Evolutionary conservation across 2,797 vertebrate genomes (phyloP).

Genomic region (Oryzias dopingdopingensis): DNA sequence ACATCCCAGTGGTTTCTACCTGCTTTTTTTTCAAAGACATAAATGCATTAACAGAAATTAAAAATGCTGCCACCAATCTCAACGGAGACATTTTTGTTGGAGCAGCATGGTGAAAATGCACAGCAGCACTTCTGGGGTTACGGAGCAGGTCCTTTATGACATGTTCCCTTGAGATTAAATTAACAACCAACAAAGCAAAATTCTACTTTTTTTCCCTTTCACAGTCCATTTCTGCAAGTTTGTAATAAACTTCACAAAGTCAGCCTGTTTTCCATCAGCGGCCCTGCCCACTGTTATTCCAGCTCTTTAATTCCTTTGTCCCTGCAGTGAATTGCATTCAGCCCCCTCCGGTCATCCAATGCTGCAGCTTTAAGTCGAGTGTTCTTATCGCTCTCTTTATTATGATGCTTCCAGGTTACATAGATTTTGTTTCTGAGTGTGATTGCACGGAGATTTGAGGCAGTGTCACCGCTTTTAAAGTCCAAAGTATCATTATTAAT

Average conservation of each 20-base stretch:
- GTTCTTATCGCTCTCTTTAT: constrained; percentile 8
- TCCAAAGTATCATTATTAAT: too few species aligned
- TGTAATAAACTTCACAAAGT: constrained; percentile 2
- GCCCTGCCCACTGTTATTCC: constrained; percentile 10
- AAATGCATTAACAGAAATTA: not conserved
- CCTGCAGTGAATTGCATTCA: constrained; percentile 21
- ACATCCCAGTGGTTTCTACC: not conserved
- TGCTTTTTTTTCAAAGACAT: not conserved
- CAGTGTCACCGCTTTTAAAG: too few species aligned
- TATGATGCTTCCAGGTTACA: constrained; percentile 8
- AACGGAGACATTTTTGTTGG: not conserved
- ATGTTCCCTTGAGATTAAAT: constrained; percentile 11
- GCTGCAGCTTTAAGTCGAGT: constrained; percentile 22
- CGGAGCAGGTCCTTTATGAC: not conserved
- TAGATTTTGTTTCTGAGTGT: constrained; percentile 9
- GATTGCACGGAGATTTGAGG: constrained; percentile 1
- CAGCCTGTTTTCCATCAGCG: constrained; percentile 16
- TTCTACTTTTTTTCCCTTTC: not conserved
- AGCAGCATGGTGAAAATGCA: not conserved
- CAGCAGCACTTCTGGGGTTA: not conserved
- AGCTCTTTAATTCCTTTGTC: constrained; percentile 12
- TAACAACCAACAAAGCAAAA: constrained; percentile 3
- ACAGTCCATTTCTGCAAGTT: constrained; percentile 8
- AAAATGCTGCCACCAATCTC: not conserved
- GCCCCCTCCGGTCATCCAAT: constrained; percentile 31